Base-by-base conservation (phyloP, 2,797 vertebrate species). In the Sebastes cheni region DNA sequence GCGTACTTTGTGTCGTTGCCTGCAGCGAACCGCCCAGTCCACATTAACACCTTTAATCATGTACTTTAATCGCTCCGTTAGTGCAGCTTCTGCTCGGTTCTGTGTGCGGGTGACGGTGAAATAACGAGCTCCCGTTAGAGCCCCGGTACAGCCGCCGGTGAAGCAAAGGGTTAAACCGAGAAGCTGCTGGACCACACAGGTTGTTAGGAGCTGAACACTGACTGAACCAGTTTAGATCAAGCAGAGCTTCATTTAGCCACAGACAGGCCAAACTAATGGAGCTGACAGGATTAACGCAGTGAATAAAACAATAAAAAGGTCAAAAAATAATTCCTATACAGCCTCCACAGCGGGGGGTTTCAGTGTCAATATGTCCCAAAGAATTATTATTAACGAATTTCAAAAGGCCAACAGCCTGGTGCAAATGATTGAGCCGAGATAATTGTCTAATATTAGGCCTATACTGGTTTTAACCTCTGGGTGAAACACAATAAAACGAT, bases 341-440 rank as follows among this genome's bases (percentile, higher is more conserved):
- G 58, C 67, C 4, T 73, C 69, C 86, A 29, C 72, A 77, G 87
- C 67, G 67, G 84, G 89, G 39, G 52, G 8, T 80, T 80, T 54
- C 8, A 65, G 14, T 58, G 77, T 66, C 81, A 82, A 70, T 55
- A 73, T 88, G 84, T 82, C 69, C 2, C 20, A 25, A 6, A 64
- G 27, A 91, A 89, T 92, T 89, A 86, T 90, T 75, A 16, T 70
- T 36, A 92, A 93, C 92, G 91, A 93, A 93, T 87, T 88, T 61
- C 62, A 50, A 58, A 80, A 76, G 55, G 8, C 29, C 58, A 70
- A 20, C 18, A 32, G 36, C 32, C 62, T 79, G 18, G 8, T 54
- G 9, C 8, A 13, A 58, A 69, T 59, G 0, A 54, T 75, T 77
- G 18, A 39, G 29, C n/a, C 2, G 0, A 5, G 13, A 60, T 52